phyloP scores from a whole-genome alignment of 2,888 invertebrate genomes.

The Sacculina carcini region DNA sequence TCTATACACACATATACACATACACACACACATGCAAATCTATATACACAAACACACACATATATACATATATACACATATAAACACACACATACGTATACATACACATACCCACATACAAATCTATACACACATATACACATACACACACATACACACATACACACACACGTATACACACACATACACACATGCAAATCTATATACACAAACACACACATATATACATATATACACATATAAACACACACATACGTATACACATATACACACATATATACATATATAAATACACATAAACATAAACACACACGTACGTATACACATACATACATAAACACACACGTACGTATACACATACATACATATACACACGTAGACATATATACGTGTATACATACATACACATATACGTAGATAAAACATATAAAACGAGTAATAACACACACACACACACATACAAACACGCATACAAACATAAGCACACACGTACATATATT shows the following conservation, averaged over 20 bases:
- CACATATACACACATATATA: neutral
- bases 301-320: no score
- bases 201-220: constrained; percentile 3
- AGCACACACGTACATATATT: neutral
- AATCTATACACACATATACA: neutral
- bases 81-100: neutral
- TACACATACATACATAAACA: no score
- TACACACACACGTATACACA: neutral
- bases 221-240: neutral
- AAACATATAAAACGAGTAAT: neutral
- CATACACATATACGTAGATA: neutral
- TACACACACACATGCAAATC: neutral
- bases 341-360: neutral
- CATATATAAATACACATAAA: neutral
- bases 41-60: constrained; percentile 1
- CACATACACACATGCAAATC: neutral
- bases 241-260: constrained; percentile 1
- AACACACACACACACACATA: neutral
- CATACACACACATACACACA: neutral
- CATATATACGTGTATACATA: constrained; percentile 1
- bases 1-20: neutral
- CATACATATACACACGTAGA: constrained; percentile 1
- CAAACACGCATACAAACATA: neutral
- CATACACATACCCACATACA: constrained; percentile 1
- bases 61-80: constrained; percentile 3